Evolutionary conservation across 1,140 invertebrate species (phyloP), one percentile per base, ranked within the genome.

Genomic region (Drosophila fuyamai): DNA sequence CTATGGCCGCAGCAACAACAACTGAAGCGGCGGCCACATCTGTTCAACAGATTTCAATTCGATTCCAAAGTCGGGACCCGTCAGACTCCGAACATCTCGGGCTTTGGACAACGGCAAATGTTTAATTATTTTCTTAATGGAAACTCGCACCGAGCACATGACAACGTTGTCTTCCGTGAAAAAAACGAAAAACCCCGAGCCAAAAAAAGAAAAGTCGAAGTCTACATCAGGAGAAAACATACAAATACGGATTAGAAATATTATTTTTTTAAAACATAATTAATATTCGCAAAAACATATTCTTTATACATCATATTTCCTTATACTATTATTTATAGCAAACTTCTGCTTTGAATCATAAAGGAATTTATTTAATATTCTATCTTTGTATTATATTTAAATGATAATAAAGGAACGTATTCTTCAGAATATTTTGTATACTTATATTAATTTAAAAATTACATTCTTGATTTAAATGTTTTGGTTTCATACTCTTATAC

Each of bases 61-160:
- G 48, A 56, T 43, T 58, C 38, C 66, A 76, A 63, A 63, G 44
- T 55, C 59, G 66, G 55, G 60, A 65, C 54, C 58, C 46, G 41
- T 58, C 59, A 61, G 54, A 54, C 55, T 12, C 41, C 27, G 41
- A 41, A 51, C 43, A 43, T 51, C 40, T 44, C 40, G 51, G 70
- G 46, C 53, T 66, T 47, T 43, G 58, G 47, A 56, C 63, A 70
- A 79, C 58, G 80, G 70, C 82, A 88, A 86, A 86, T 88, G 84
- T 89, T 76, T 89, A 89, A 89, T 89, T 89, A 89, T 89, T 89
- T 89, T 89, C 84, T 89, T 89, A 89, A 89, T 89, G 84, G 81
- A 89, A 89, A 81, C 63, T 78, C 68, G 66, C 80, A 79, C 48
- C 32, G 57, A 81, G 84, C 84, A 83, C 84, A 89, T 78, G 85